Conservation (phyloP, 2,888 invertebrate species). For the Hybos culiciformis region DNA sequence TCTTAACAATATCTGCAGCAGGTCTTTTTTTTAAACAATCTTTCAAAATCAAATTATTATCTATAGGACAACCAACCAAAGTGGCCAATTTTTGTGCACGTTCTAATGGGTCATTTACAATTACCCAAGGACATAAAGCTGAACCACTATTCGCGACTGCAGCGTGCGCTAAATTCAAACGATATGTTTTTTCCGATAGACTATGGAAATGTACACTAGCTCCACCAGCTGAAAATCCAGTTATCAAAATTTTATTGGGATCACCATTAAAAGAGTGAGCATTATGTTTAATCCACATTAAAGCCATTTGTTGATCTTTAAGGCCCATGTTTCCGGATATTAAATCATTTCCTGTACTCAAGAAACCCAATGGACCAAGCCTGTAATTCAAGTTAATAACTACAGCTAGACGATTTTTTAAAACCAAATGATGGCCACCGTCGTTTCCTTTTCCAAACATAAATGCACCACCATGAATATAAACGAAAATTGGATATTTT, state of each 20-base stretch:
- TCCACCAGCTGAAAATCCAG: conserved; percentile 58
- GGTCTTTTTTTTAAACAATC: conserved; percentile 49
- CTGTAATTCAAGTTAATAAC: conserved; percentile 54
- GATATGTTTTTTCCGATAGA: conserved; percentile 35
- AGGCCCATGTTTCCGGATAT: conserved; percentile 59
- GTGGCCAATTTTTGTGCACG: conserved; percentile 45
- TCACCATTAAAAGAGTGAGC: conserved; percentile 57
- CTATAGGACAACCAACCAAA: conserved; percentile 47
- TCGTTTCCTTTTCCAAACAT: conserved; percentile 46
- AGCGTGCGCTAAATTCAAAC: conserved; percentile 8
- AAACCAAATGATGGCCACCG: conserved; percentile 43
- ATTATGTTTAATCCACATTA: conserved; percentile 54
- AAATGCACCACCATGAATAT: conserved; percentile 57
- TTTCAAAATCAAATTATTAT: conserved; percentile 41
- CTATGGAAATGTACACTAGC: conserved; percentile 59
- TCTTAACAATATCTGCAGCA: conserved; percentile 36
- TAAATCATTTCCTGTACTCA: conserved; percentile 53
- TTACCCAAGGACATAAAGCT: conserved; percentile 43
- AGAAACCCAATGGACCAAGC: conserved; percentile 54
- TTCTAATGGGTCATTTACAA: conserved; percentile 20
- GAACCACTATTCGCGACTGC: conserved; percentile 40
- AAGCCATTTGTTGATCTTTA: conserved; percentile 56
- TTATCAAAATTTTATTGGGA: conserved; percentile 48
- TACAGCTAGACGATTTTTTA: conserved; percentile 46
- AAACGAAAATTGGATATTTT: conserved; percentile 48